Percentiles rank a stretch among this genome's conserved stretches.
Conservation (phyloP, 2,797 vertebrate genomes). For the Sebastes itinus region DNA sequence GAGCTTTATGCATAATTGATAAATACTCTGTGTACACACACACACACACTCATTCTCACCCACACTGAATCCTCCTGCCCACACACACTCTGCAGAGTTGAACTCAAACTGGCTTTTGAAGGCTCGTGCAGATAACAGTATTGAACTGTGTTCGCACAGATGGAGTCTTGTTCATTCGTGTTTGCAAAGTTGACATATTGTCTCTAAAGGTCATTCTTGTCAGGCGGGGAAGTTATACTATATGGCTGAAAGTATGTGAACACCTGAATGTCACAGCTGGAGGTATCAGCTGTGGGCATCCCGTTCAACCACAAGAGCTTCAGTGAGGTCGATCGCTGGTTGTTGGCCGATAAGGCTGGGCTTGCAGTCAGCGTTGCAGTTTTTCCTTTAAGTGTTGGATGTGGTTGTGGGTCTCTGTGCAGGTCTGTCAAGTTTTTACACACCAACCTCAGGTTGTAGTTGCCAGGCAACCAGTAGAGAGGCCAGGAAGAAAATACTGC, state of each 20-base stretch:
- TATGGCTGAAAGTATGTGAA: not conserved
- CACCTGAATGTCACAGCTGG: not conserved
- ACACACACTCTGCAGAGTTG: slow-evolving; percentile 11
- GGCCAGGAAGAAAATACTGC: not conserved
- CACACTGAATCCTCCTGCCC: not conserved
- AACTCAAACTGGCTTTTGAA: not conserved
- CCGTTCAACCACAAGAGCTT: not conserved
- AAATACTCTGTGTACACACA: not conserved
- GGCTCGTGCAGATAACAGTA: not conserved
- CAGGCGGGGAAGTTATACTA: too few relatives aligned
- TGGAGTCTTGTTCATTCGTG: not conserved
- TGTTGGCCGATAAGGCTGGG: not conserved
- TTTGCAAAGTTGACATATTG: not conserved
- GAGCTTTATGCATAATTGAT: slow-evolving; percentile 49
- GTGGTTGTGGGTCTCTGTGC: not conserved
- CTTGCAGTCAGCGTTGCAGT: not conserved
- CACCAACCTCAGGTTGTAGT: slow-evolving; percentile 21
- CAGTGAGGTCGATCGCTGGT: not conserved
- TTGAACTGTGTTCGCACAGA: not conserved
- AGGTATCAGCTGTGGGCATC: not conserved
- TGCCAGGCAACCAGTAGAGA: slow-evolving; percentile 32
- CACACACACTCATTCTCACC: not conserved
- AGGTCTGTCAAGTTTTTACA: not conserved
- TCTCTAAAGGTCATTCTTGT: too few relatives aligned
- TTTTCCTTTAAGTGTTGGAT: not conserved